Evolutionary conservation across 2,888 invertebrate species (phyloP), one percentile per base, ranked within the genome.

Genomic region (Hylaea fasciaria): DNA sequence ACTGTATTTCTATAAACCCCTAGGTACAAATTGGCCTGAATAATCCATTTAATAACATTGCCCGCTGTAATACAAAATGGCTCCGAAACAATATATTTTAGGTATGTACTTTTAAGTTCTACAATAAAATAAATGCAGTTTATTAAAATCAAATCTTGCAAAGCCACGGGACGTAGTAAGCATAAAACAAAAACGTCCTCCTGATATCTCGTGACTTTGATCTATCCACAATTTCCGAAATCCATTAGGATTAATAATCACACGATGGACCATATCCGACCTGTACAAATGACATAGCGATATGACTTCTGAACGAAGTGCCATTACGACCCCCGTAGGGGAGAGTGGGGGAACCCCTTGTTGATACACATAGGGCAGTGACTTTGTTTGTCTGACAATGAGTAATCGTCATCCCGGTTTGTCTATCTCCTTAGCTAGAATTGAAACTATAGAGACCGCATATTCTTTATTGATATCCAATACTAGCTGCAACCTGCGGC

Each of bases 261-360:
- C 54, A 14, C 47, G 41, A 41, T 46, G 22, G 28, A 7, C 11
- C 28, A 52, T 40, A 52, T 41, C 58, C 39, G 58, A 62, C 45
- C 5, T 29, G 35, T 57, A 65, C 43, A 50, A 63, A 65, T 62
- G 60, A 54, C 40, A 29, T 40, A 63, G 50, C 43, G 10, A 52
- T 35, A 48, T 39, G 64, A 58, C 57, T 35, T 54, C 32, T 44
- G 44, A 13, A 57, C 9, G 7, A 17, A 51, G 32, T 46, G 46
- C 32, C 40, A 41, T 47, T 52, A 47, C 10, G 40, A 8, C 7
- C 40, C 3, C 11, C n/a, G 8, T 48, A 29, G 41, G 48, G 55
- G 57, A 29, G 16, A n/a, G 7, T 41, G 14, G 41, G 48, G 55
- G 45, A 29, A n/a, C 13, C 12, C 40, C 32, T 22, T 44, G 43